Evolutionary conservation across 2,113 vertebrate species (phyloP).

Genomic region (Lepisosteus oculatus): DNA sequence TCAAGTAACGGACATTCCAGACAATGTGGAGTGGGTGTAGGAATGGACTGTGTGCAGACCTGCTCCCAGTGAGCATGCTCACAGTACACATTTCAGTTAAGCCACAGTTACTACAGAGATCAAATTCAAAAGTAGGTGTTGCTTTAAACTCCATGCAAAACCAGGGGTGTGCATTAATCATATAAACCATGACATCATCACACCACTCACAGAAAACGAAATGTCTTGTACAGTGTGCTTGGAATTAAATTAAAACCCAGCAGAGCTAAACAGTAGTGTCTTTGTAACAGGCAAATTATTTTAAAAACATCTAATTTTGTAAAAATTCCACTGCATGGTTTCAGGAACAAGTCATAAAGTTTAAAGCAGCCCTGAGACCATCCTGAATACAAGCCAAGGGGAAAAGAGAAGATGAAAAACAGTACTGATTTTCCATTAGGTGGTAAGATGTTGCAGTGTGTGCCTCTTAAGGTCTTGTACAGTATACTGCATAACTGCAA

Average conservation of each 20-base stretch:
- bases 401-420: too few relatives aligned
- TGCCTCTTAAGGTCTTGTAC: too few relatives aligned
- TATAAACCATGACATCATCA: slow-evolving; percentile 7
- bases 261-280: too few relatives aligned
- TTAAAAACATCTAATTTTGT: too few relatives aligned
- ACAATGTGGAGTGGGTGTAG: slow-evolving; percentile 28
- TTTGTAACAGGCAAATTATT: too few relatives aligned
- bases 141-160: not conserved
- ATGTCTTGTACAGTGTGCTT: not conserved
- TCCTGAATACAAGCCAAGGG: too few relatives aligned
- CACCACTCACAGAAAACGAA: not conserved
- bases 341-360: too few relatives aligned
- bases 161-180: not conserved
- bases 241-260: not conserved
- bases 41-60: slow-evolving; percentile 32
- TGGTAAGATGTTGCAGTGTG: too few relatives aligned
- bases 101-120: slow-evolving; percentile 25
- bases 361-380: too few relatives aligned
- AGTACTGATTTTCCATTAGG: too few relatives aligned
- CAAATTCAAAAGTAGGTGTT: slow-evolving; percentile 23
- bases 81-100: slow-evolving; percentile 8
- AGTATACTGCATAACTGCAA: too few relatives aligned
- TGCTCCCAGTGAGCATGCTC: slow-evolving; percentile 21
- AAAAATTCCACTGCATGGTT: too few relatives aligned
- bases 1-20: slow-evolving; percentile 34